Evolutionary conservation across 2,113 vertebrate genomes (phyloP).

Genomic region (Okapia johnstoni): DNA sequence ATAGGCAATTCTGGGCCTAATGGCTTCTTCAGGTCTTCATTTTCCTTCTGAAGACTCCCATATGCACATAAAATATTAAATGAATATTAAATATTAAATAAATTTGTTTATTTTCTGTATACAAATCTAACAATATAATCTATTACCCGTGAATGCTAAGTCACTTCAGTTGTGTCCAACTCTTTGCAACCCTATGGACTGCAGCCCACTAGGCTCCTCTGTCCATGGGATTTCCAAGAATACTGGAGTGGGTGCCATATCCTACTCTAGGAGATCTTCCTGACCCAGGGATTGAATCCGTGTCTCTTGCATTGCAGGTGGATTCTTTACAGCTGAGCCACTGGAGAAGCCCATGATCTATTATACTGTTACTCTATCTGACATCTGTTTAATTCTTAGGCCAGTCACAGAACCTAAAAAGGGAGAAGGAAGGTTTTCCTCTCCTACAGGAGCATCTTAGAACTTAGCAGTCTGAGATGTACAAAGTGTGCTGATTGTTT

Average conservation of each 20-base stretch:
- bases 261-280: background rate
- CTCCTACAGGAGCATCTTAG: background rate
- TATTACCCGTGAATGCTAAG: background rate
- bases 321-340: background rate
- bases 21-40: background rate
- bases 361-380: background rate
- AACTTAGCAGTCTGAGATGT: background rate
- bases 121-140: background rate
- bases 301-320: background rate
- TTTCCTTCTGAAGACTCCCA: background rate
- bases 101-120: background rate
- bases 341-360: background rate
- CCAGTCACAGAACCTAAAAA: background rate
- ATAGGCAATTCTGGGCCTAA: background rate
- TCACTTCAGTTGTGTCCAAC: background rate
- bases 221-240: background rate
- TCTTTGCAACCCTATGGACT: background rate
- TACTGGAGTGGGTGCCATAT: background rate
- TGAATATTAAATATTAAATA: background rate
- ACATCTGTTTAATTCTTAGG: background rate
- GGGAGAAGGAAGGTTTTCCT: background rate
- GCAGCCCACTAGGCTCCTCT: background rate
- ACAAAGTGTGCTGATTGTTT: background rate
- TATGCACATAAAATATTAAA: background rate
- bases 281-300: background rate